Percentiles rank a stretch among this genome's conserved stretches.
These are phyloP conservation scores for Ochropleura leucogaster DNA, from an alignment of 2,888 invertebrate species.

Conservation along the genomic window DNA sequence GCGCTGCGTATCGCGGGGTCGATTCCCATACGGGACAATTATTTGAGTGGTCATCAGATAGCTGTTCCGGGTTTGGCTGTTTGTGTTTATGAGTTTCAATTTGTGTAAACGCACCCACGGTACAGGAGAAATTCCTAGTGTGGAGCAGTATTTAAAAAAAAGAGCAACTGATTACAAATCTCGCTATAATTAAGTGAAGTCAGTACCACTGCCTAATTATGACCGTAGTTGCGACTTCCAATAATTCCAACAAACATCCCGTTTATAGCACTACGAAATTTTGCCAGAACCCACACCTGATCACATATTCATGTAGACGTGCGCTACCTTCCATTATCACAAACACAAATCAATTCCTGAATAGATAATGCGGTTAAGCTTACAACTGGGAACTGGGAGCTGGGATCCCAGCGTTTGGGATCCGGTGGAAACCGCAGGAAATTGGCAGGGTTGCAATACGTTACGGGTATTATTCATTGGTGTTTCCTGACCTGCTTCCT, in stretches of 20 bases:
- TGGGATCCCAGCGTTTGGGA: constrained; percentile 61
- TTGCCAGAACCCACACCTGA: constrained; percentile 35
- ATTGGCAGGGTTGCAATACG: constrained; percentile 74
- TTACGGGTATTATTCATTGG: constrained; percentile 74
- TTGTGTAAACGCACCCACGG: too few species aligned
- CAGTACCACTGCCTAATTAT: neutral
- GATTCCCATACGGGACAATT: too few species aligned
- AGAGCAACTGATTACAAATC: neutral
- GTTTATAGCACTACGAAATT: constrained; percentile 21
- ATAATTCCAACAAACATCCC: constrained; percentile 11
- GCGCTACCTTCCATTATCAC: constrained; percentile 62
- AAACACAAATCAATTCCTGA: constrained; percentile 68
- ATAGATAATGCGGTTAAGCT: constrained; percentile 72
- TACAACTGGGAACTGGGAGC: constrained; percentile 63
- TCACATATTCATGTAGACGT: constrained; percentile 57
- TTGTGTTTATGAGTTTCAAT: too few species aligned
- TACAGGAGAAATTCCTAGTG: too few species aligned
- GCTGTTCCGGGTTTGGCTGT: too few species aligned
- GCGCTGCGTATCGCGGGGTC: too few species aligned
- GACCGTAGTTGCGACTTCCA: constrained; percentile 6
- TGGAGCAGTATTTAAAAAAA: too few species aligned
- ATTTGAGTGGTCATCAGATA: too few species aligned
- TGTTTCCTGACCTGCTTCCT: constrained; percentile 66
- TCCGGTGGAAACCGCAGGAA: constrained; percentile 70
- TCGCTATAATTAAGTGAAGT: neutral